Evolutionary conservation across 2,888 invertebrate species (phyloP).

Genomic region (Eupithecia exiguata): DNA sequence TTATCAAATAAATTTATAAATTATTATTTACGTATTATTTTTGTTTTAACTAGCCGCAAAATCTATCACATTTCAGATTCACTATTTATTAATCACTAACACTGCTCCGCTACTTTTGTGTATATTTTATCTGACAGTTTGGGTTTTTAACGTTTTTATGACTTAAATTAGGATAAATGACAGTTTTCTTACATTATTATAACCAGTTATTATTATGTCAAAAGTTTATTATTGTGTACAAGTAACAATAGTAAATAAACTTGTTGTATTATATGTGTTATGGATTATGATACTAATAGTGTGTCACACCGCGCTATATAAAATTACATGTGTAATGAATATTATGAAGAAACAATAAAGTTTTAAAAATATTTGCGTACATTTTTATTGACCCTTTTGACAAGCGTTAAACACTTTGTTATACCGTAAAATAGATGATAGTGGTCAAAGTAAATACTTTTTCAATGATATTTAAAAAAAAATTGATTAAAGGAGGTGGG

Average conservation of each 20-base stretch:
- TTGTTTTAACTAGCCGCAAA: background rate
- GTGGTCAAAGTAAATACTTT: too few relatives aligned
- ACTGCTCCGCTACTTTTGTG: conserved; percentile 57
- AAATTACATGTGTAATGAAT: conserved; percentile 81
- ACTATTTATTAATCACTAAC: conserved; percentile 32
- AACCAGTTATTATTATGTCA: conserved; percentile 81
- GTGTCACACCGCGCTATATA: conserved; percentile 67
- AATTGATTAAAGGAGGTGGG: too few relatives aligned
- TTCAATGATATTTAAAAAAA: too few relatives aligned
- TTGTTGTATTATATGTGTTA: conserved; percentile 82
- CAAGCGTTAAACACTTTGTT: background rate
- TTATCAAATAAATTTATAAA: background rate
- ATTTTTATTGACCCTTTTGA: background rate
- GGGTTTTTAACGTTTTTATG: background rate
- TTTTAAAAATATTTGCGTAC: conserved; percentile 68
- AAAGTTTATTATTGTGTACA: conserved; percentile 83
- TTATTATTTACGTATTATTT: background rate
- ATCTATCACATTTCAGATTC: background rate
- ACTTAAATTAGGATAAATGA: conserved; percentile 62
- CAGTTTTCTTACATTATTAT: conserved; percentile 69
- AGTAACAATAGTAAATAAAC: conserved; percentile 79
- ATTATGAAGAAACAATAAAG: conserved; percentile 83
- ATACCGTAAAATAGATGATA: too few relatives aligned
- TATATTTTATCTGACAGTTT: background rate
- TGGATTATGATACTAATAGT: conserved; percentile 69